These are phyloP conservation scores for Leptogaster cylindrica DNA, from an alignment of 2,888 invertebrate genomes.

Conservation along the genomic window DNA sequence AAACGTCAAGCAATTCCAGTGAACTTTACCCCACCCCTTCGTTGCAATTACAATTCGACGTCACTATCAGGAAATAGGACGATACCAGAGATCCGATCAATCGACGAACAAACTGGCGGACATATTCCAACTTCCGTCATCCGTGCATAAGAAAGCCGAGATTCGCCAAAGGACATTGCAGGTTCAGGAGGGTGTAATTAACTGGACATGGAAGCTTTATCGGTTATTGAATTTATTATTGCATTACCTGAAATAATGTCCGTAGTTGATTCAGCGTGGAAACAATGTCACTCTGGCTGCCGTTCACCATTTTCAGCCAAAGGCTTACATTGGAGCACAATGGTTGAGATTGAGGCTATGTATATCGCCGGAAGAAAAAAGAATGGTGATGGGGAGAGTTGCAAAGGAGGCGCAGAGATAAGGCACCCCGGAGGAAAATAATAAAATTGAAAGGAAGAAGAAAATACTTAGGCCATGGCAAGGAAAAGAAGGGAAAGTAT, in stretches of 20 bases:
- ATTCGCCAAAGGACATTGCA: background rate
- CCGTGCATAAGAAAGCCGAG: background rate
- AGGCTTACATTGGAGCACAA: background rate
- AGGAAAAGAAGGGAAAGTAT: background rate
- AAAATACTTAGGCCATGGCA: constrained; percentile 23
- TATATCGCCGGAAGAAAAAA: background rate
- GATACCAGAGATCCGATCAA: constrained; percentile 17
- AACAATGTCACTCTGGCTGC: constrained; percentile 41
- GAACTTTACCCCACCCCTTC: background rate
- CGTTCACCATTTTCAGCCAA: background rate
- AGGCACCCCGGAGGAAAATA: constrained; percentile 11
- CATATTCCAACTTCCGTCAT: constrained; percentile 18
- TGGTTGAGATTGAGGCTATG: background rate
- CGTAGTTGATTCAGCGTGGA: constrained; percentile 45
- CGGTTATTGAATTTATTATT: constrained; percentile 46
- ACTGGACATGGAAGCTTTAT: constrained; percentile 31
- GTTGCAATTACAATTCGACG: constrained; percentile 6
- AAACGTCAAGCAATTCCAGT: constrained; percentile 6
- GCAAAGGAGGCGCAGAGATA: too few relatives aligned
- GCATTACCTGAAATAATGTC: constrained; percentile 44
- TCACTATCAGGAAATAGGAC: constrained; percentile 11
- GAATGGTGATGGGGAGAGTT: too few relatives aligned
- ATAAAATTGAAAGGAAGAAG: constrained; percentile 34
- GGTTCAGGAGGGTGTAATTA: background rate
- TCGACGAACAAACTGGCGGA: constrained; percentile 11